Conservation (phyloP, 2,113 vertebrate genomes). For the Brienomyrus brachyistius region DNA sequence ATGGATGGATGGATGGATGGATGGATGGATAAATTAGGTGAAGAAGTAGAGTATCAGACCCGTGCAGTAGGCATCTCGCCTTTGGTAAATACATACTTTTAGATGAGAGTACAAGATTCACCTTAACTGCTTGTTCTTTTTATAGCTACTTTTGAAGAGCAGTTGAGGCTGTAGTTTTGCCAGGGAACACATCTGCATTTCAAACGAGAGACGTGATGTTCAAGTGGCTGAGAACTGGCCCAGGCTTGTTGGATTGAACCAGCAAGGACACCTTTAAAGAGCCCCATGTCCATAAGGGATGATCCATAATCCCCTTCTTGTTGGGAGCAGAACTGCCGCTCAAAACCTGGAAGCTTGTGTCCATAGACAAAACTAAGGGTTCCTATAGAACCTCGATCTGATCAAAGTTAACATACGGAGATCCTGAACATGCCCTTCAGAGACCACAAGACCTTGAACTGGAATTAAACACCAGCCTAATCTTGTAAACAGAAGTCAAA, state of each 20-base stretch:
- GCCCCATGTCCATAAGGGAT: background rate
- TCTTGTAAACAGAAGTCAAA: background rate
- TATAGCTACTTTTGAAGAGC: background rate
- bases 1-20: background rate
- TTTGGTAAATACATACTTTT: background rate
- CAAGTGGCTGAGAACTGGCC: background rate
- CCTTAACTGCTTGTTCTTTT: background rate
- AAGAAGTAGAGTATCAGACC: background rate
- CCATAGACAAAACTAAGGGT: background rate
- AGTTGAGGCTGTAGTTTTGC: background rate
- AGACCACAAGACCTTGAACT: background rate
- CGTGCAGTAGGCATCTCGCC: background rate
- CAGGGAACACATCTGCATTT: background rate
- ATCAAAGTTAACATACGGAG: background rate
- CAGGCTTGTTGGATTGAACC: background rate
- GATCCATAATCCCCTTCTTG: background rate
- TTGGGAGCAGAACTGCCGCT: background rate
- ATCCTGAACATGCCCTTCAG: background rate
- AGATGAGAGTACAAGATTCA: background rate
- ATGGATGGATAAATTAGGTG: background rate
- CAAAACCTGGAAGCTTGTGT: background rate
- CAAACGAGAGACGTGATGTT: background rate
- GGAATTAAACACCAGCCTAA: background rate
- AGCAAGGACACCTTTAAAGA: background rate
- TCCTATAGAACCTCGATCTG: background rate